phyloP scores from a whole-genome alignment of 2,113 vertebrate genomes.

The Nestor notabilis region DNA sequence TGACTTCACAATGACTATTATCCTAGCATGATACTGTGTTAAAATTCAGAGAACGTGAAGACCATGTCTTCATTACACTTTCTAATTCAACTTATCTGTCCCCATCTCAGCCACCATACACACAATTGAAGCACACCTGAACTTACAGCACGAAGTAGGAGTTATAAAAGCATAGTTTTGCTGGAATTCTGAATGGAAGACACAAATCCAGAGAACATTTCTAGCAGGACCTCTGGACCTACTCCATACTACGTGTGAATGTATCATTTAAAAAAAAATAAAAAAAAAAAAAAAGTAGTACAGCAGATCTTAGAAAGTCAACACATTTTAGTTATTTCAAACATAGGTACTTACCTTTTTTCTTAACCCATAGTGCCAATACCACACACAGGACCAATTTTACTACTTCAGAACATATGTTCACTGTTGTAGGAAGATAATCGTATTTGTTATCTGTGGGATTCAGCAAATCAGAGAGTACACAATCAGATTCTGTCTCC shows the following conservation, averaged over 20 bases:
- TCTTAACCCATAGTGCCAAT: constrained; percentile 86
- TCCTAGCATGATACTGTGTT: not conserved
- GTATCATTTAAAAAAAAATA: not conserved
- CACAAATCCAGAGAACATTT: not conserved
- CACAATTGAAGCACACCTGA: not conserved
- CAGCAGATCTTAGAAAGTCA: not conserved
- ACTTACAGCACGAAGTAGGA: not conserved
- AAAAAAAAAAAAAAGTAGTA: not conserved
- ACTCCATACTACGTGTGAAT: not conserved
- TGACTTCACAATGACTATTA: not conserved
- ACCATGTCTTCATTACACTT: not conserved
- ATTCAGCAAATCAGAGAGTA: constrained; percentile 19
- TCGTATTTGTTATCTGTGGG: constrained; percentile 92
- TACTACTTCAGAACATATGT: constrained; percentile 91
- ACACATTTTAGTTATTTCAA: not conserved
- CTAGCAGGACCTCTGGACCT: not conserved
- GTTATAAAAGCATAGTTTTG: not conserved
- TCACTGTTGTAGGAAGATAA: constrained; percentile 94
- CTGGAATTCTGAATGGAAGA: not conserved
- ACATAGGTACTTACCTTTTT: constrained; percentile 79
- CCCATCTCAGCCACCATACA: not conserved
- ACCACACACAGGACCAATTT: constrained; percentile 88
- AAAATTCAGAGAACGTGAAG: not conserved
- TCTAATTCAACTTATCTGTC: not conserved
- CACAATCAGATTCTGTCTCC: not conserved